Conservation (phyloP, 2,888 invertebrate species). For the Eupithecia vulgata region DNA sequence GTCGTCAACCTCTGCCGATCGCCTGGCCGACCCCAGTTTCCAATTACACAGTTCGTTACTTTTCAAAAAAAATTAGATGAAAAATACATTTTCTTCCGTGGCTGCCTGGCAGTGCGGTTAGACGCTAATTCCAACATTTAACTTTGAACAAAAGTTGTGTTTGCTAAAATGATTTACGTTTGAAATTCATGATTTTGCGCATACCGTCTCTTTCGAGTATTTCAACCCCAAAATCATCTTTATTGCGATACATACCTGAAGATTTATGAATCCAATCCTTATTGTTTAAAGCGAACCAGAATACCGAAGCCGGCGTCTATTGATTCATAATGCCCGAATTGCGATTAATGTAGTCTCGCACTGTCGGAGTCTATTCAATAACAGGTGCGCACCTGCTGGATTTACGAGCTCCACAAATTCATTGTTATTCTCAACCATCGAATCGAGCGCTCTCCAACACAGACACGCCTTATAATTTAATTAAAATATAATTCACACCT, state of each 20-base stretch:
- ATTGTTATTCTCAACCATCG: slow-evolving; percentile 74
- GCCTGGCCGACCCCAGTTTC: slow-evolving; percentile 65
- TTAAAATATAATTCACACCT: slow-evolving; percentile 49
- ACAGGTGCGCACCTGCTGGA: slow-evolving; percentile 73
- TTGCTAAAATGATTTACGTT: slow-evolving; percentile 12
- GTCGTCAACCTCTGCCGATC: slow-evolving; percentile 51
- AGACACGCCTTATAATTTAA: slow-evolving; percentile 55
- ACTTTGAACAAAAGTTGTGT: slow-evolving; percentile 7
- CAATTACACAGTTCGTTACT: slow-evolving; percentile 80
- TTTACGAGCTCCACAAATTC: slow-evolving; percentile 75
- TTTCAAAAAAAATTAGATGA: slow-evolving; percentile 70
- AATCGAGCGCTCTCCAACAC: slow-evolving; percentile 64
- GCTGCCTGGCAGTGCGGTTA: slow-evolving; percentile 46
- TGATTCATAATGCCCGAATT: slow-evolving; percentile 62
- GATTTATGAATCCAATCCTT: slow-evolving; percentile 28
- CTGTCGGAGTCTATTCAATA: slow-evolving; percentile 70
- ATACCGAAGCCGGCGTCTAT: slow-evolving; percentile 41
- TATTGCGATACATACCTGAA: slow-evolving; percentile 10
- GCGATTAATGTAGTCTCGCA: slow-evolving; percentile 69
- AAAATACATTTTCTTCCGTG: slow-evolving; percentile 58
- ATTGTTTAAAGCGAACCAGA: slow-evolving; percentile 44
- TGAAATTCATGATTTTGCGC: slow-evolving; percentile 14
- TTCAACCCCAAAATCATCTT: slow-evolving; percentile 12
- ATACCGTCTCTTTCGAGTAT: slow-evolving; percentile 6
- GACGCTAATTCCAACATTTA: slow-evolving; percentile 31